Evolutionary conservation across 2,113 vertebrate species (phyloP), one percentile per base, ranked within the genome.

Genomic region (Tachysurus fulvidraco): DNA sequence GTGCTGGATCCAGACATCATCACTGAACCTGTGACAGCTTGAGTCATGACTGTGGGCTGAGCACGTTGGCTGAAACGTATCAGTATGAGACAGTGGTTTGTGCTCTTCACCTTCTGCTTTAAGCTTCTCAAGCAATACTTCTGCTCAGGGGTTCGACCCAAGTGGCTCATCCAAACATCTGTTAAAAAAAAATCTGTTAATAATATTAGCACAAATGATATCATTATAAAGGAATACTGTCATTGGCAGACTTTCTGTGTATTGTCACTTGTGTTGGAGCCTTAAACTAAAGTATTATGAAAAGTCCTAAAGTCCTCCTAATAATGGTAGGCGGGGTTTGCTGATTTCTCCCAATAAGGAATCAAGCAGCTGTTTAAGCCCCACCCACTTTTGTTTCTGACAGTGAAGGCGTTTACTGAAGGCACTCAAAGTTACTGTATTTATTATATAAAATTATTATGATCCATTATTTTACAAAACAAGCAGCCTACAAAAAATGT

Each of bases 81-180:
- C 14, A 16, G 81, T 59, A 73, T 23, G 11, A 59, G 52, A 69
- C 62, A 52, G 30, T 74, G 28, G 36, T 78, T 85, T 73, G 57
- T n/a, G 82, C 41, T 83, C 78, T 85, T 83, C 83, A 84, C 83
- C 59, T 10, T 87, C 80, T 86, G 83, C 74, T 85, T 54, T 69
- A 62, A 87, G 79, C 79, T 89, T 89, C 65, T 80, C 41, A 80
- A 59, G 59, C 81, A 83, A 89, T 78, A 83, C 86, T 89, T 87
- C 83, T 87, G 84, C 62, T 88, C 71, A 74, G 86, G 86, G 86
- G 86, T 76, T 71, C 62, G 36, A 83, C 84, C 41, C 80, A 89
- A 88, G 62, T 89, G 65, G 41, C 81, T 62, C 21, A 74, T n/a
- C n/a, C 41, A 55, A 62, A 50, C n/a, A 6, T 52, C 28, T 13